Evolutionary conservation across 2,888 invertebrate genomes (phyloP), one percentile per base, ranked within the genome.

Genomic region (Dyspetes luteomarginatus): DNA sequence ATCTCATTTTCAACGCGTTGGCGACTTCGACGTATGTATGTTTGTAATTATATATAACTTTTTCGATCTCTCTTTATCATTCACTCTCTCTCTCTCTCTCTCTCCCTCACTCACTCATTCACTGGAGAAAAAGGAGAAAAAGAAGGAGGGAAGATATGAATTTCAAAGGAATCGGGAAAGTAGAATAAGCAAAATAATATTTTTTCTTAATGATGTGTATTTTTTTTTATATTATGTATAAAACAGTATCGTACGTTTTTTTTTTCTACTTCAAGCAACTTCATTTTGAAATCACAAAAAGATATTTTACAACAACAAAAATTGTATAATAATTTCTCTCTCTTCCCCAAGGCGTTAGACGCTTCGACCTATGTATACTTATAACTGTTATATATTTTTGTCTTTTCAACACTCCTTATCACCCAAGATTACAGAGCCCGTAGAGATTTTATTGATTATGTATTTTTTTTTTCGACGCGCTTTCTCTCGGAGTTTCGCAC

Each of bases 191-290:
- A 26, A 48, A 52, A 50, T 7, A 56, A 69, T 17, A 41, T 7
- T 41, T 7, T 5, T 50, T 55, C 60, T 36, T 78, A 67, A 65
- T 56, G 41, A 65, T 24, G 24, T 45, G 30, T 71, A 64, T 68
- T 69, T 79, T 76, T 74, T 56, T 67, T 50, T 69, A 36, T 74
- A 64, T 71, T 68, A 69, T 60, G 64, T 78, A 83, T 75, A 67
- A 81, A 83, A 80, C 72, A 83, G 75, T 76, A 67, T 48, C 62
- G 60, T 83, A 82, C 67, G 74, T 78, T 9, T 56, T 4, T 36
- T 64, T 50, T 43, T 52, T 71, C 43, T 24, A 26, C 52, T 71
- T 58, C 22, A 28, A 43, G 56, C 62, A 71, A 71, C 43, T 71
- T 36, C 60, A 71, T 60, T 60, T 26, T 64, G 30, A 30, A 26